These are phyloP conservation scores for Oeneis ivallda DNA, from an alignment of 2,888 invertebrate genomes.

Conservation along the genomic window DNA sequence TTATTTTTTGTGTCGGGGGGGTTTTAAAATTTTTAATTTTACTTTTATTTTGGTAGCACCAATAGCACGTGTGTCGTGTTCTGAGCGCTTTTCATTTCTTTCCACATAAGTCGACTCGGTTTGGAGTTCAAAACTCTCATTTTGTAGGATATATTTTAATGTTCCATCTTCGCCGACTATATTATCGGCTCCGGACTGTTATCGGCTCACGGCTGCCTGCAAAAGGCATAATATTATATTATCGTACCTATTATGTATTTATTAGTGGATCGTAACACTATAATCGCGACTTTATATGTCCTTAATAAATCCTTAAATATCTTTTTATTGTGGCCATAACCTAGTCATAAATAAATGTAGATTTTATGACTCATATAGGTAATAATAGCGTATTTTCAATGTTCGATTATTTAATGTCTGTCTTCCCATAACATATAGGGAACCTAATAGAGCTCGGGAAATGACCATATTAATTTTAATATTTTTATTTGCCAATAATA, in stretches of 20 bases:
- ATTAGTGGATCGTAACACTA: conserved; percentile 22
- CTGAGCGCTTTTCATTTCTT: no score
- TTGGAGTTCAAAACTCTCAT: no score
- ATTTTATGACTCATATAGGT: conserved; percentile 30
- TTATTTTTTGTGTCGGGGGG: no score
- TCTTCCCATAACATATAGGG: conserved; percentile 31
- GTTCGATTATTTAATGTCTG: conserved; percentile 35
- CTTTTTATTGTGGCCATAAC: conserved; percentile 33
- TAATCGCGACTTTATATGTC: conserved; percentile 31
- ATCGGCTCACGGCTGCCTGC: not conserved
- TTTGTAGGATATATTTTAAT: no score
- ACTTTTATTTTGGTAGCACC: no score
- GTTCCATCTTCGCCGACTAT: not conserved
- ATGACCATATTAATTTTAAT: not conserved
- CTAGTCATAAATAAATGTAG: conserved; percentile 32
- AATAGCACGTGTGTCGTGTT: no score
- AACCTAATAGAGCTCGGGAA: conserved; percentile 8
- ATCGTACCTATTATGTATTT: no score
- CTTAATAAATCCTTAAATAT: conserved; percentile 31
- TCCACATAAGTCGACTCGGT: no score
- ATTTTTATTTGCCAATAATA: not conserved
- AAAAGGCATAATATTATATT: not conserved
- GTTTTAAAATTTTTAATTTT: no score
- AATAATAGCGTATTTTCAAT: conserved; percentile 33
- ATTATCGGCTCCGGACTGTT: not conserved